A percentile compares a stretch with the other conserved stretches of the same genome.
Conservation (phyloP, 1,140 invertebrate species). For the Grapholita molesta region DNA sequence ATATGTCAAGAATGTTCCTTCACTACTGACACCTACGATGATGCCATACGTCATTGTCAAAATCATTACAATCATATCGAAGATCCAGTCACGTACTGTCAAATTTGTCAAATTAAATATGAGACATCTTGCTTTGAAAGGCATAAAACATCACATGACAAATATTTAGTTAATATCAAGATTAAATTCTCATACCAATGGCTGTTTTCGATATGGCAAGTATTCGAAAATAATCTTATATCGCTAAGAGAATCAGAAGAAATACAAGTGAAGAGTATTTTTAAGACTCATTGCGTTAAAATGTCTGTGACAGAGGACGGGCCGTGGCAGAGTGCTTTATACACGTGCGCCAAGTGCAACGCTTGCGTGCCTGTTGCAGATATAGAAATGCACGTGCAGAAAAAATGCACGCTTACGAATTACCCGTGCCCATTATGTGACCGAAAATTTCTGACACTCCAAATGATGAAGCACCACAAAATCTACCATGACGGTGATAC, state of each 20-base stretch:
- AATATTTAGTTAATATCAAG: not conserved
- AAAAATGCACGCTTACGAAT: not conserved
- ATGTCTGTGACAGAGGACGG: not conserved
- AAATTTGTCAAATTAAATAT: not conserved
- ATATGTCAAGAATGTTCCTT: not conserved
- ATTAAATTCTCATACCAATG: not conserved
- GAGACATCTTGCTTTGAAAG: not conserved
- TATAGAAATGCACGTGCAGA: not conserved
- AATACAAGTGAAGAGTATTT: not conserved
- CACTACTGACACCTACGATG: not conserved
- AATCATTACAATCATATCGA: not conserved
- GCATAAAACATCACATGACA: not conserved
- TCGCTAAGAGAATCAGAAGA: not conserved
- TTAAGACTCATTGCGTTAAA: not conserved
- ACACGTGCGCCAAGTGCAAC: not conserved
- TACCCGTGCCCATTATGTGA: not conserved
- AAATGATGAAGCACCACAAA: not conserved
- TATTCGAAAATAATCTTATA: not conserved
- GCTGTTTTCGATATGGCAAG: not conserved
- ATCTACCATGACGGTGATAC: not conserved
- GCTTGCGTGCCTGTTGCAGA: not conserved
- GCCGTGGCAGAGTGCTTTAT: not conserved
- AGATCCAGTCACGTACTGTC: not conserved
- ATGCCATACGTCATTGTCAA: not conserved
- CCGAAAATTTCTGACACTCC: not conserved